Evolutionary conservation across 2,113 vertebrate species (phyloP), one percentile per base, ranked within the genome.

Genomic region (Bombycilla garrulus): DNA sequence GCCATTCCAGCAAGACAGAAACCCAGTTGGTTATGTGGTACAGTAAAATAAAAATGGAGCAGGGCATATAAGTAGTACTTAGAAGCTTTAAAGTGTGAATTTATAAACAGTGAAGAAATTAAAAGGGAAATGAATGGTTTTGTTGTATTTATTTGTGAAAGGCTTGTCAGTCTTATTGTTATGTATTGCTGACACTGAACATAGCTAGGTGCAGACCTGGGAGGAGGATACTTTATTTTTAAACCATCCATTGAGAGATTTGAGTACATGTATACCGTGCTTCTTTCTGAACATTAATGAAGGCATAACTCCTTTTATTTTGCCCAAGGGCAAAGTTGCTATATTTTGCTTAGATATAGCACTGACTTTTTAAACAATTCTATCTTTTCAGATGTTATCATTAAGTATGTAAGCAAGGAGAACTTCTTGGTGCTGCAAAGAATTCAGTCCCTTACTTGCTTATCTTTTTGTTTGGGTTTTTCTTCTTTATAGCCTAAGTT

Each of bases 1-100:
- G 31, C 20, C 53, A 44, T 84, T 70, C 57, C 57, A 78, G 57
- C 40, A 51, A 70, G 73, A 56, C 42, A 78, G 35, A 71, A 90
- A 79, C 13, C 5, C 19, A 61, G 12, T 0, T 74, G 61, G 60
- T 88, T 86, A 84, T 76, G 81, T 71, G 77, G 45, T 65, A 10
- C 25, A 77, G n/a, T 88, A 74, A 82, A 94, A 71, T 78, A 81
- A 93, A 86, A 93, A 88, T 40, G 35, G 61, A 91, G 20, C 31
- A 57, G 53, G 40, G 69, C 2, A 2, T 71, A 2, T 86, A 81
- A 86, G 44, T 62, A 54, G 40, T 44, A 38, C 29, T 66, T 90
- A 40, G 16, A 57, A 70, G n/a, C 50, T 95, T 88, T 61, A 40
- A 86, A 84, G 51, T 70, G 54, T 2, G 2, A 64, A 78, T 81